A percentile compares a stretch with the other conserved stretches of the same genome.
phyloP scores from a whole-genome alignment of 2,113 vertebrate genomes.

The Diadophis punctatus region DNA sequence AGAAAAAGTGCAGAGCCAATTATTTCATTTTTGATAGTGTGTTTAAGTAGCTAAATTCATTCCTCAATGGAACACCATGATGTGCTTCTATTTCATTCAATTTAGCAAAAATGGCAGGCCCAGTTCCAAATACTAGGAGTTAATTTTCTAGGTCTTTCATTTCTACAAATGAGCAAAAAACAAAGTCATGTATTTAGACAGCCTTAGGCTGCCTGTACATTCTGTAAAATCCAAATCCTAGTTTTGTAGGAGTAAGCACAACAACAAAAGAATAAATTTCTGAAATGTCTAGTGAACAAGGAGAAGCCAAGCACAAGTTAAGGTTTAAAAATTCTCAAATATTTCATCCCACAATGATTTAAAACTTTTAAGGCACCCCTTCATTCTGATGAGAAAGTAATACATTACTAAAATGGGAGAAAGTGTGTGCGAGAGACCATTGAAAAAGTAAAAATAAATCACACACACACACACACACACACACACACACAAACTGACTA shows the following conservation, averaged over 20 bases:
- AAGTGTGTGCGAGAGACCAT: neutral
- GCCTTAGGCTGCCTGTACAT: neutral
- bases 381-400: neutral
- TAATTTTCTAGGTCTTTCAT: neutral
- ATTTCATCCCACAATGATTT: neutral
- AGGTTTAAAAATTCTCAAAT: neutral
- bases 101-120: neutral
- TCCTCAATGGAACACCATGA: constrained; percentile 14
- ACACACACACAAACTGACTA: neutral
- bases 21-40: constrained; percentile 45
- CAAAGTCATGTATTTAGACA: neutral
- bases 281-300: neutral
- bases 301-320: neutral
- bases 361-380: neutral
- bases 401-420: neutral
- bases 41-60: constrained; percentile 29
- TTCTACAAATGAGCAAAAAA: neutral
- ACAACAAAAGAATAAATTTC: neutral
- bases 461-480: neutral
- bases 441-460: neutral
- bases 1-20: constrained; percentile 33
- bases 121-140: neutral
- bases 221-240: neutral
- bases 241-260: neutral
- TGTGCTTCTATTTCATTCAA: neutral